Evolutionary conservation across 2,797 vertebrate species (phyloP).

Genomic region (Psittacula derbiana): DNA sequence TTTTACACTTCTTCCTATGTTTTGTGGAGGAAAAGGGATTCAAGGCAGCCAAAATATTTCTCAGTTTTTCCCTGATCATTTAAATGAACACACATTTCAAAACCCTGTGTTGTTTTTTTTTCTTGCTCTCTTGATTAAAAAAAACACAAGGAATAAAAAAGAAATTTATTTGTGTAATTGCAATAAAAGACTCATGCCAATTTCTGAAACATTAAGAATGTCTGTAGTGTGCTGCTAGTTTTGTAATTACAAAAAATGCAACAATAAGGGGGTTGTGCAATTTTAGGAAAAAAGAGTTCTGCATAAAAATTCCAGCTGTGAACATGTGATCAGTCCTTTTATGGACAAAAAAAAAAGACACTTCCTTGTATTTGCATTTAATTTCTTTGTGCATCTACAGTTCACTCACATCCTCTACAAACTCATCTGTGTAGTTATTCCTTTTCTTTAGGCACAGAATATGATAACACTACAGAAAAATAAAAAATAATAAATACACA

Average conservation of each 20-base stretch:
- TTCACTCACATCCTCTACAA: background rate
- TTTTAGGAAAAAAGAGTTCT: background rate
- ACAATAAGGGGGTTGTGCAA: background rate
- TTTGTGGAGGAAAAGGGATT: background rate
- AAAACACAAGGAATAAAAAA: background rate
- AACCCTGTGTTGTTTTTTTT: background rate
- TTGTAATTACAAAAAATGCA: conserved; percentile 5
- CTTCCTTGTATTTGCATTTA: background rate
- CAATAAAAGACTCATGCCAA: background rate
- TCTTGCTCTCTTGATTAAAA: background rate
- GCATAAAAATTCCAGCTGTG: conserved; percentile 5
- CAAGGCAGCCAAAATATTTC: background rate
- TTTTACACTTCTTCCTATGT: background rate
- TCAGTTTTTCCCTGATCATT: background rate
- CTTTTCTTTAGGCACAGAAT: conserved; percentile 25
- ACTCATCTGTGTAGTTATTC: background rate
- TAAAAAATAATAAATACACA: background rate
- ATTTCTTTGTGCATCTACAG: background rate
- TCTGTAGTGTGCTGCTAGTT: background rate
- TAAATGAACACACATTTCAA: background rate
- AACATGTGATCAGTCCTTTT: background rate
- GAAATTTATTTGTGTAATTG: background rate
- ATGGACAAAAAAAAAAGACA: background rate
- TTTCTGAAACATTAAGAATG: background rate
- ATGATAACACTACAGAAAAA: conserved; percentile 1